Conservation (phyloP, 2,797 vertebrate species). For the Characodon lateralis region DNA sequence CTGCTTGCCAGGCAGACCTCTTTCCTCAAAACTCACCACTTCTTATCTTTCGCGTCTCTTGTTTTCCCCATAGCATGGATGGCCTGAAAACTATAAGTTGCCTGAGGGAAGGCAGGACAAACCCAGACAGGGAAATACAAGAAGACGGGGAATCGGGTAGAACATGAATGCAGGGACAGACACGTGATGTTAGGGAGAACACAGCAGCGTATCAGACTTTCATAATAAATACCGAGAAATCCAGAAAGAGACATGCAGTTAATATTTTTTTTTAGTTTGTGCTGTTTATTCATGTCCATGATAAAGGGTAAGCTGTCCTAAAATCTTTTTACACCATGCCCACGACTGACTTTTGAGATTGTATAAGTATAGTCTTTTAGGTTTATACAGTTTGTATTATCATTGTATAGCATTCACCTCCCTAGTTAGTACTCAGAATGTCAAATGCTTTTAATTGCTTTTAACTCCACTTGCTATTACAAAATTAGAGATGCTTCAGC, state of each 20-base stretch:
- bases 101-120: conserved; percentile 60
- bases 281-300: not conserved
- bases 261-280: not conserved
- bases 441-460: no score
- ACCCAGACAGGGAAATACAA: conserved; percentile 4
- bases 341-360: not conserved
- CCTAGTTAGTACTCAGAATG: no score
- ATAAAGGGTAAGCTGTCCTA: not conserved
- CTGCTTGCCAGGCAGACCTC: conserved; percentile 44
- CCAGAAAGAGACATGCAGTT: not conserved
- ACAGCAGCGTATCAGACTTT: not conserved
- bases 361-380: no score
- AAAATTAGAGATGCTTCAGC: no score
- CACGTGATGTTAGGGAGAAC: not conserved
- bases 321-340: not conserved
- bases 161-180: conserved; percentile 12
- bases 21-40: conserved; percentile 42
- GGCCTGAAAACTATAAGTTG: conserved; percentile 63
- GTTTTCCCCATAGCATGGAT: conserved; percentile 73
- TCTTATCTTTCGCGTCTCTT: conserved; percentile 55
- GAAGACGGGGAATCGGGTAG: not conserved
- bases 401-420: no score
- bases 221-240: not conserved
- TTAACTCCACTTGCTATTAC: no score
- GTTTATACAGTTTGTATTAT: no score